Percentiles rank a stretch among this genome's conserved stretches.
These are phyloP conservation scores for Sporophila hypoxantha DNA, from an alignment of 2,113 vertebrate species.

Conservation along the genomic window DNA sequence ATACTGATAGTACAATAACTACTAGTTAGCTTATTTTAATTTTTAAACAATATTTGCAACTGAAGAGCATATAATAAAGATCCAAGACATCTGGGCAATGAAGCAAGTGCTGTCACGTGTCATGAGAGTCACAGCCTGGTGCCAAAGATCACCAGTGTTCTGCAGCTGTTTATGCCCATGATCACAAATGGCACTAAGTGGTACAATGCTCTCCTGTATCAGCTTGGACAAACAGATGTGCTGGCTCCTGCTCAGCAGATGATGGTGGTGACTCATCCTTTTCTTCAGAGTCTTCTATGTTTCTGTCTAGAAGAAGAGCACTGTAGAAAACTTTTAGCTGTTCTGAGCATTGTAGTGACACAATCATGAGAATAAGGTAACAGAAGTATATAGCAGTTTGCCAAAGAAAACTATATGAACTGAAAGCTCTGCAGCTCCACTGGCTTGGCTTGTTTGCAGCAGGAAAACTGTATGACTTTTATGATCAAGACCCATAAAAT, in stretches of 20 bases:
- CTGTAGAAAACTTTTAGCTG: not conserved
- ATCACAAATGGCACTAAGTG: not conserved
- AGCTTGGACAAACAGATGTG: not conserved
- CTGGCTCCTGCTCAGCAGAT: not conserved
- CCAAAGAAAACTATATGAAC: not conserved
- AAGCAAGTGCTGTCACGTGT: constrained; percentile 3
- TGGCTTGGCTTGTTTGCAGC: not conserved
- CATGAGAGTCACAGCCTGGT: constrained; percentile 19
- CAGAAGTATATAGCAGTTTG: not conserved
- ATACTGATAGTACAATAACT: not conserved
- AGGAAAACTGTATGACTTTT: not conserved
- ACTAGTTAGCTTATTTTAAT: not conserved
- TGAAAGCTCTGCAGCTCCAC: not conserved
- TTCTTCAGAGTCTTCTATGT: not conserved
- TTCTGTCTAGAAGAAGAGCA: not conserved
- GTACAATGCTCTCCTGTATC: not conserved
- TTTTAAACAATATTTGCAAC: not conserved
- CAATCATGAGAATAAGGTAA: not conserved
- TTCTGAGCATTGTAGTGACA: not conserved
- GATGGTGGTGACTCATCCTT: not conserved
- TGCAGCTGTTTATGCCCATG: constrained; percentile 2
- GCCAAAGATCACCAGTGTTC: constrained; percentile 3
- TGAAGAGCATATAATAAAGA: not conserved
- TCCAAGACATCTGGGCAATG: constrained; percentile 8
- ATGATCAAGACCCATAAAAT: not conserved